phyloP scores from a whole-genome alignment of 1,140 invertebrate genomes.

The Meteorus sp. region DNA sequence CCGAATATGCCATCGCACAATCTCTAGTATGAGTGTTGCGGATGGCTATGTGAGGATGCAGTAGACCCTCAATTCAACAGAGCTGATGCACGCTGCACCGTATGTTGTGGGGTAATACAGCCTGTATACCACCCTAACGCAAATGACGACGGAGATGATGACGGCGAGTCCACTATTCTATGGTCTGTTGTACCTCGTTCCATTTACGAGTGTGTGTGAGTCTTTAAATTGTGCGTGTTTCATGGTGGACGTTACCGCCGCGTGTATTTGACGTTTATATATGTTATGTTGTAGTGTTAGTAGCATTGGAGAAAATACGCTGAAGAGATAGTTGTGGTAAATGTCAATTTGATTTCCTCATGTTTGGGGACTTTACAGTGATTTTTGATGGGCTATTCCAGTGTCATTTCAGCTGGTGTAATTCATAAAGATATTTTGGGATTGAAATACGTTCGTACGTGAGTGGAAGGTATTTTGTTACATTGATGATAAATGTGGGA shows the following conservation, averaged over 20 bases:
- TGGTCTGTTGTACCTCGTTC: background rate
- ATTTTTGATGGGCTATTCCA: too few relatives aligned
- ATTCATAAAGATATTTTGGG: too few relatives aligned
- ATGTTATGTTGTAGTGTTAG: conserved; percentile 22
- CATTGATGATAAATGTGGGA: too few relatives aligned
- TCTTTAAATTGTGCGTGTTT: background rate
- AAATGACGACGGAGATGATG: conserved; percentile 6
- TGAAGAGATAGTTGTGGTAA: too few relatives aligned
- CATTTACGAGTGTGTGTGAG: background rate
- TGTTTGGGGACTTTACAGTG: too few relatives aligned
- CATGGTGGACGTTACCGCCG: conserved; percentile 14
- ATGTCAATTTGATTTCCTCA: too few relatives aligned
- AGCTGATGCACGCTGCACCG: background rate
- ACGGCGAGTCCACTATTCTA: background rate
- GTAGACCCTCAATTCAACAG: too few relatives aligned
- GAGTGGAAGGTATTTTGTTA: too few relatives aligned
- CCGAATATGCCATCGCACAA: conserved; percentile 1
- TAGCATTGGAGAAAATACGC: conserved; percentile 17
- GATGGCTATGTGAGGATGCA: background rate
- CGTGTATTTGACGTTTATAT: conserved; percentile 37
- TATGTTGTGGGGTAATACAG: conserved; percentile 10
- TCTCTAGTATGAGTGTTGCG: conserved; percentile 1
- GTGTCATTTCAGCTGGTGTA: too few relatives aligned
- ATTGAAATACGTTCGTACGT: too few relatives aligned
- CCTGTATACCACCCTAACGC: background rate